Evolutionary conservation across 2,888 invertebrate species (phyloP), one percentile per base, ranked within the genome.

Genomic region (Zaprionus bogoriensis): DNA sequence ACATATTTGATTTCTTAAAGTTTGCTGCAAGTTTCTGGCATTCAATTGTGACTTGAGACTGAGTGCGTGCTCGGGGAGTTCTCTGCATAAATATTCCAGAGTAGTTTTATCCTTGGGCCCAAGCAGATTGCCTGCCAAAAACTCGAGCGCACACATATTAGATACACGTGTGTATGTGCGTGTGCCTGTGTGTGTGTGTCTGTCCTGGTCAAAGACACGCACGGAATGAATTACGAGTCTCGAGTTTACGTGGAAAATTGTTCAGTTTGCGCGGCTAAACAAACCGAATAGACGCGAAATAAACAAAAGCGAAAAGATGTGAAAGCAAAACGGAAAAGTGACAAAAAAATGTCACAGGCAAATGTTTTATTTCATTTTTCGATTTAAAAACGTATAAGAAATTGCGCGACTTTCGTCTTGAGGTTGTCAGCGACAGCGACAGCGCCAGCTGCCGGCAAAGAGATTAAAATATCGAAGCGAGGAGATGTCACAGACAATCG

Each of bases 391-490:
- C 41, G 38, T n/a, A 47, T 55, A 77, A 60, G 58, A 71, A 78
- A 82, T 68, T 75, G 73, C 82, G 77, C 66, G 69, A 78, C 76
- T 68, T 67, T 64, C 64, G 63, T 69, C 68, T 67, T 68, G 42
- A 48, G 39, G 51, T 60, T 68, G 82, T 82, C 85, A 84, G 44
- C 48, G 61, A 47, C 79, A 80, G 82, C 61, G 67, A 9, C 22
- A 41, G 23, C 42, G 23, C 23, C 23, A 48, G 55, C 41, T 4
- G 77, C 77, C 53, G 36, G 51, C 65, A 54, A 65, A 41, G 50
- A 65, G 82, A 84, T 84, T 77, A 74, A 81, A 81, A 79, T 81
- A 84, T 81, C 55, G 78, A 66, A 67, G 30, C 46, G 32, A n/a
- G 14, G 30, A 20, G 42, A 59, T 60, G 41, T 44, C 58, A 55